Evolutionary conservation across 2,113 vertebrate genomes (phyloP).

Genomic region (Hemibates koningsi): DNA sequence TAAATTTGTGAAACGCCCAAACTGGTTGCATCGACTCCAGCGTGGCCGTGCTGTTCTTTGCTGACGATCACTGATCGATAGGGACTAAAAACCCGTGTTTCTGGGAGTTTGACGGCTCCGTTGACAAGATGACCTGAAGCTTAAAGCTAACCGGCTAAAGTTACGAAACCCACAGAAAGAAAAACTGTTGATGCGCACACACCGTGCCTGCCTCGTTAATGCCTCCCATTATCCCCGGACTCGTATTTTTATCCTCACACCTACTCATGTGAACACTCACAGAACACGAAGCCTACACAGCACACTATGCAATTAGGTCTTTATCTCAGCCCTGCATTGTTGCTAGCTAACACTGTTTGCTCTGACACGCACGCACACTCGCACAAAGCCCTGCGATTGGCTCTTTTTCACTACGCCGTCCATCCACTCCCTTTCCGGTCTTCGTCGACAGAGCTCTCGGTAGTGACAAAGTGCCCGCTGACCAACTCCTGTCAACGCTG

Average conservation of each 20-base stretch:
- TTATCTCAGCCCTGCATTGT: conserved; percentile 40
- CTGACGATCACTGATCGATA: neutral
- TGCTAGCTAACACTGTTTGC: conserved; percentile 23
- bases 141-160: neutral
- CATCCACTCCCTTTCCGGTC: conserved; percentile 16
- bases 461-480: conserved; percentile 48
- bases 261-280: conserved; percentile 45
- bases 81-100: neutral
- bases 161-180: neutral
- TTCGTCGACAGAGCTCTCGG: conserved; percentile 49
- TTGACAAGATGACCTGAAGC: neutral
- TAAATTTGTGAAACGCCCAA: neutral
- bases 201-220: neutral
- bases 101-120: neutral
- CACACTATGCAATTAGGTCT: conserved; percentile 10
- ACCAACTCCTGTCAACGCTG: conserved; percentile 53
- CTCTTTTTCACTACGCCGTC: conserved; percentile 13
- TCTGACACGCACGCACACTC: neutral
- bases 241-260: conserved; percentile 53
- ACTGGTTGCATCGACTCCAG: neutral
- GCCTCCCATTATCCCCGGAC: conserved; percentile 29
- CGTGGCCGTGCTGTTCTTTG: neutral
- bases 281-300: conserved; percentile 14
- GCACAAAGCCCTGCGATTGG: conserved; percentile 3
- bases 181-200: neutral